Percentiles rank a stretch among this genome's conserved stretches.
These are phyloP conservation scores for Ctenopoma multispine DNA, from an alignment of 2,797 vertebrate genomes.

Conservation along the genomic window DNA sequence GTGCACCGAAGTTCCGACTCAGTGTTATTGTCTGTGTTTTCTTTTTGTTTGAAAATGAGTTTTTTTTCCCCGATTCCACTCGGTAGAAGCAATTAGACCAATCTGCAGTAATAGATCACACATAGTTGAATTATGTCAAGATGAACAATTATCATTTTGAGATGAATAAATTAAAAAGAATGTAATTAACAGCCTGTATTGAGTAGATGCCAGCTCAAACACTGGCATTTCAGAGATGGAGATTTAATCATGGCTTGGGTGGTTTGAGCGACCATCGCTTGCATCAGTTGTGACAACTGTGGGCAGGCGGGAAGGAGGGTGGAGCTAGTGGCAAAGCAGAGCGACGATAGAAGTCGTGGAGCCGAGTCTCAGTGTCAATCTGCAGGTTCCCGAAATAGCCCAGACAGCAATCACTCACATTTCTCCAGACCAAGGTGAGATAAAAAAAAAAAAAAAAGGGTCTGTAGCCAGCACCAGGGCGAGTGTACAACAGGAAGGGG, in stretches of 20 bases:
- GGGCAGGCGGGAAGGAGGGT: constrained; percentile 1
- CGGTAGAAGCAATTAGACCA: constrained; percentile 70
- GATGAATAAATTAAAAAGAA: constrained; percentile 81
- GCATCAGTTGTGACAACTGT: constrained; percentile 68
- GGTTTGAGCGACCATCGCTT: constrained; percentile 62
- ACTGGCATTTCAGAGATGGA: constrained; percentile 64
- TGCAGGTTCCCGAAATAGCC: constrained; percentile 54
- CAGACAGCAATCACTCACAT: constrained; percentile 67
- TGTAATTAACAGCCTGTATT: constrained; percentile 74
- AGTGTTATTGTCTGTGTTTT: constrained; percentile 33
- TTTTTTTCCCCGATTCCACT: constrained; percentile 10
- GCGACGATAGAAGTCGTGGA: background rate
- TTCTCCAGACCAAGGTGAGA: constrained; percentile 62
- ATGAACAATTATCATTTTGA: constrained; percentile 82
- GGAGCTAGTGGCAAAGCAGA: constrained; percentile 12
- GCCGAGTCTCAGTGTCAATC: constrained; percentile 32
- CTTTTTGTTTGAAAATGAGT: constrained; percentile 47
- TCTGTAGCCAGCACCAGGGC: constrained; percentile 13
- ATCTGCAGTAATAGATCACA: constrained; percentile 68
- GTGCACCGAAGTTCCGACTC: too few species aligned
- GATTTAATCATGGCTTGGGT: constrained; percentile 70
- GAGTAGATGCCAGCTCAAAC: constrained; percentile 65
- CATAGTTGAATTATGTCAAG: constrained; percentile 75
- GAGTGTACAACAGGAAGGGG: constrained; percentile 29
- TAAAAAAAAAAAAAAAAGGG: constrained; percentile 28